Conservation (phyloP, 2,888 invertebrate species). For the Netelia melanura region DNA sequence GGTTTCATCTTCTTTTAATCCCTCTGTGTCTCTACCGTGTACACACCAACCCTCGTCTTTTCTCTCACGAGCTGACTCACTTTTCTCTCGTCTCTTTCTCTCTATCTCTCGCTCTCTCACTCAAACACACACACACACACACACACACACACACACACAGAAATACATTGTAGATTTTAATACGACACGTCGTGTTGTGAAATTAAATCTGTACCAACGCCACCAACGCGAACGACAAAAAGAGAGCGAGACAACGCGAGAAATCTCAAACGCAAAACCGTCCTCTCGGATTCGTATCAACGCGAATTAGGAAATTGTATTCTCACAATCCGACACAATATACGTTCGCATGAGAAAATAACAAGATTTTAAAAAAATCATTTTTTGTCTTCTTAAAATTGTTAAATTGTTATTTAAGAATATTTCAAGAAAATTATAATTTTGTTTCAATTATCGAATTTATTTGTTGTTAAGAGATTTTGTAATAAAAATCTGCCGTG, state of each 20-base stretch:
- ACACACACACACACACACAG: too few species aligned
- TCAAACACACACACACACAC: not conserved
- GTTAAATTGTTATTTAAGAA: too few species aligned
- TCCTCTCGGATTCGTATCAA: not conserved
- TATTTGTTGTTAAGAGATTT: too few species aligned
- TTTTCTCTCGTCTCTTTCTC: slow-evolving; percentile 43
- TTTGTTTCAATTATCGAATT: too few species aligned
- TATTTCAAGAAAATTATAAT: too few species aligned
- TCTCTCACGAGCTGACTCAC: slow-evolving; percentile 54
- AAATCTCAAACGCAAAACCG: slow-evolving; percentile 30
- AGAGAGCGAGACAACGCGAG: slow-evolving; percentile 29
- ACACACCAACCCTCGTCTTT: slow-evolving; percentile 19
- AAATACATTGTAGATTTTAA: not conserved
- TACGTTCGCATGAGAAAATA: too few species aligned
- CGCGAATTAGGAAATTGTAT: too few species aligned
- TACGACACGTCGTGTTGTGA: slow-evolving; percentile 42
- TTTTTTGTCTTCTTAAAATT: too few species aligned
- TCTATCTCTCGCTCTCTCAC: slow-evolving; percentile 8
- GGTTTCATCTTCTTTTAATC: slow-evolving; percentile 20
- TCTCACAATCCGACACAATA: too few species aligned
- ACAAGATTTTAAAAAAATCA: too few species aligned
- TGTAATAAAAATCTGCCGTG: too few species aligned
- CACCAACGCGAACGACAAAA: not conserved
- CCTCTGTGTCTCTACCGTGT: slow-evolving; percentile 12
- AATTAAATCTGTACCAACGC: slow-evolving; percentile 53